A percentile compares a stretch with the other conserved stretches of the same genome.
Conservation (phyloP, 2,113 vertebrate species). For the Tragulus kanchil region DNA sequence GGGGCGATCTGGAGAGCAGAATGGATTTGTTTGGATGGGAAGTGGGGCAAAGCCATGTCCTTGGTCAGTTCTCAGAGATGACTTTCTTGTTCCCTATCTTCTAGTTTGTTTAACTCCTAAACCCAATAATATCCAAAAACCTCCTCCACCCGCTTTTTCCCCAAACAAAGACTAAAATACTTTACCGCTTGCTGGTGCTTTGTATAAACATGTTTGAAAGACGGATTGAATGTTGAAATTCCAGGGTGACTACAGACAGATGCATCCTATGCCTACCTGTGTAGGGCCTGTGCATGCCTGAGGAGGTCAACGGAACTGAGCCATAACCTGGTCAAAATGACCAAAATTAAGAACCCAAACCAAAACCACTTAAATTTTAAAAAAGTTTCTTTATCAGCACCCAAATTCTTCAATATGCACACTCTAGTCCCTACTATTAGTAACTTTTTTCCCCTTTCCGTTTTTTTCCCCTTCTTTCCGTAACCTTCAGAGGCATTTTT, state of each 20-base stretch:
- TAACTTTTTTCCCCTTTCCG: neutral
- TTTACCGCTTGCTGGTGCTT: rapidly evolving
- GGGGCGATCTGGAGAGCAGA: no score
- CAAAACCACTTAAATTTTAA: neutral
- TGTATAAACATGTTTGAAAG: neutral
- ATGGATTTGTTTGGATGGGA: rapidly evolving
- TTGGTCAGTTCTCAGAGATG: neutral
- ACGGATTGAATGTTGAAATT: neutral
- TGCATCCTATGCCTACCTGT: neutral
- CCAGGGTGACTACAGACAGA: neutral
- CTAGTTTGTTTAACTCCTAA: neutral
- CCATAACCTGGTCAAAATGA: neutral
- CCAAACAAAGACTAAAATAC: neutral
- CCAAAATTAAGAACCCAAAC: neutral
- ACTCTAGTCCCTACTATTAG: neutral
- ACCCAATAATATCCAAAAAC: neutral
- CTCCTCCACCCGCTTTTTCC: neutral
- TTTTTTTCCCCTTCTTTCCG: neutral
- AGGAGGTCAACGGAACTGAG: neutral
- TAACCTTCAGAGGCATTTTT: neutral
- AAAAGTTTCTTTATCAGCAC: neutral
- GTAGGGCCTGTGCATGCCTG: rapidly evolving
- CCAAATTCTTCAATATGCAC: neutral
- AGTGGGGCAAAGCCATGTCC: no score
- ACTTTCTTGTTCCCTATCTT: neutral